A percentile compares a stretch with the other conserved stretches of the same genome.
phyloP scores from a whole-genome alignment of 2,797 vertebrate genomes.

The Pygocentrus nattereri region DNA sequence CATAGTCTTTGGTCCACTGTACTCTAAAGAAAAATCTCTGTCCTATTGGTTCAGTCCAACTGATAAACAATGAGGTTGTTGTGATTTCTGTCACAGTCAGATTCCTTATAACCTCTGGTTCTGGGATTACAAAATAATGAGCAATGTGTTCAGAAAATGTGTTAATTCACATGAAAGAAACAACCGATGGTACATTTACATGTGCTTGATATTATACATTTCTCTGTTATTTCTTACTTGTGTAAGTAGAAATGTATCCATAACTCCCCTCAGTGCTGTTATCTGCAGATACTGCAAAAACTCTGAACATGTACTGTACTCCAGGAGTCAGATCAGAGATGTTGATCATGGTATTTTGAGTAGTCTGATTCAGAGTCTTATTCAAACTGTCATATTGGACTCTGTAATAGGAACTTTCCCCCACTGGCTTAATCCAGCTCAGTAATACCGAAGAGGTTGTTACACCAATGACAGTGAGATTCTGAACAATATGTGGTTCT shows the following conservation, averaged over 20 bases:
- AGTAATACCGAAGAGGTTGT: slow-evolving; percentile 25
- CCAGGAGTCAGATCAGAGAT: slow-evolving; percentile 47
- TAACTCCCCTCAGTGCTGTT: slow-evolving; percentile 9
- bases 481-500: slow-evolving; percentile 20
- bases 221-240: not conserved
- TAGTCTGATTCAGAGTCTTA: not conserved
- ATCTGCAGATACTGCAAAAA: slow-evolving; percentile 27
- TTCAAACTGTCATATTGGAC: slow-evolving; percentile 15
- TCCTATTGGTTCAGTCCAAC: too few relatives aligned
- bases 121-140: too few relatives aligned
- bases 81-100: too few relatives aligned
- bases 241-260: not conserved
- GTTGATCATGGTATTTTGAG: slow-evolving; percentile 4
- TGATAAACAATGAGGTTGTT: too few relatives aligned
- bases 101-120: too few relatives aligned
- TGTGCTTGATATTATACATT: too few relatives aligned
- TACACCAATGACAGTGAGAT: not conserved
- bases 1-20: too few relatives aligned
- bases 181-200: too few relatives aligned
- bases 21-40: too few relatives aligned
- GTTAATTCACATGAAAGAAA: too few relatives aligned
- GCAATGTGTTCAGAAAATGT: too few relatives aligned
- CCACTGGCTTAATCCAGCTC: slow-evolving; percentile 5
- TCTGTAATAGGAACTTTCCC: not conserved
- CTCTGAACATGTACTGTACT: slow-evolving; percentile 43